A percentile compares a stretch with the other conserved stretches of the same genome.
Conservation (phyloP, 1,140 invertebrate genomes). For the Geopemphigus sp. region DNA sequence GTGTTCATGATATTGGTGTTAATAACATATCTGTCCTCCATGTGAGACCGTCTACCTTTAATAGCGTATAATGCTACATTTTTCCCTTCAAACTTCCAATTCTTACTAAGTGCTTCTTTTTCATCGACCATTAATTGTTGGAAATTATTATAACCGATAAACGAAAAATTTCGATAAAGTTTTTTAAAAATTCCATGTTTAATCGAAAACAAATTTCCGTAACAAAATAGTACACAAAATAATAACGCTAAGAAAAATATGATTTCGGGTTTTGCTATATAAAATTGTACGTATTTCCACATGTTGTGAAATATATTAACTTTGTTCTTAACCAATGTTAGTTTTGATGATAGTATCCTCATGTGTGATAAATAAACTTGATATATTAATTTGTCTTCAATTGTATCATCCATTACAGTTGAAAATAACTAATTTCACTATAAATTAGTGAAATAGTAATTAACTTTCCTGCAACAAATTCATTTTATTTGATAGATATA, state of each 20-base stretch:
- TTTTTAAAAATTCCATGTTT: conserved; percentile 71
- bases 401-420: conserved; percentile 76
- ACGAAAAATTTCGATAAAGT: conserved; percentile 63
- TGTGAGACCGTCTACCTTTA: conserved; percentile 80
- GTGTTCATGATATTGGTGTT: conserved; percentile 73
- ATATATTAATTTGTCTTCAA: conserved; percentile 80
- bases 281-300: conserved; percentile 71
- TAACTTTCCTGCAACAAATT: neutral
- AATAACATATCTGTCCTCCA: conserved; percentile 90
- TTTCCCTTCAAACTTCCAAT: conserved; percentile 74
- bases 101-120: conserved; percentile 59
- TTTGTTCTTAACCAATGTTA: conserved; percentile 69
- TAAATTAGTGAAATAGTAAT: neutral
- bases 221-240: conserved; percentile 69
- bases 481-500: neutral
- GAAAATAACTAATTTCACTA: neutral
- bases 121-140: conserved; percentile 57
- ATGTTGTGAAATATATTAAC: conserved; percentile 61
- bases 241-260: conserved; percentile 65
- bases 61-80: conserved; percentile 82
- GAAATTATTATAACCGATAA: conserved; percentile 59
- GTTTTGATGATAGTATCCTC: conserved; percentile 76
- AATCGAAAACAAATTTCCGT: conserved; percentile 77
- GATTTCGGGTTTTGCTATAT: conserved; percentile 74
- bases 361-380: conserved; percentile 79